Evolutionary conservation across 2,797 vertebrate species (phyloP).

Genomic region (Serranus cabrilla): DNA sequence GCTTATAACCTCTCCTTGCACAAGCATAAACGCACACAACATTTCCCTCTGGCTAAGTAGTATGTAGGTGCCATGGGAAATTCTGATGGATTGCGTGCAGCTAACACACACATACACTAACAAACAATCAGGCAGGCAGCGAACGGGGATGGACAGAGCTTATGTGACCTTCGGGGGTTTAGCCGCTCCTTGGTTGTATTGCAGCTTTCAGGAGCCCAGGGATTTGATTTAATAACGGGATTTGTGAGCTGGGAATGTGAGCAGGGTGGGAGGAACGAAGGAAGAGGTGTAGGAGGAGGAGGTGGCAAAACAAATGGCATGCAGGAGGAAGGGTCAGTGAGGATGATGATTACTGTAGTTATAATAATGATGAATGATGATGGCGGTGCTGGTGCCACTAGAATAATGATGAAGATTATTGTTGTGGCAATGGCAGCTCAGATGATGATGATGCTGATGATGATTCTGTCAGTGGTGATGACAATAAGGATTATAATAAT

Average conservation of each 20-base stretch:
- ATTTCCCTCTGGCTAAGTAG: conserved; percentile 70
- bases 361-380: conserved; percentile 18
- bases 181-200: conserved; percentile 65
- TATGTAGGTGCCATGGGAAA: conserved; percentile 74
- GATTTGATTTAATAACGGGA: conserved; percentile 80
- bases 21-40: conserved; percentile 59
- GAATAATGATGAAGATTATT: conserved; percentile 26
- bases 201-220: conserved; percentile 57
- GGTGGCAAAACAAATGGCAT: conserved; percentile 23
- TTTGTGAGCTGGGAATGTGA: conserved; percentile 59
- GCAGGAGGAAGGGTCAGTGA: background rate
- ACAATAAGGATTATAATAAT: conserved; percentile 3
- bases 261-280: conserved; percentile 21
- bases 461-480: conserved; percentile 4
- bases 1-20: conserved; percentile 65
- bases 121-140: conserved; percentile 59
- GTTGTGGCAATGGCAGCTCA: background rate
- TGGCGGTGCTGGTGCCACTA: background rate
- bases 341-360: conserved; percentile 13
- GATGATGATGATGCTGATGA: conserved; percentile 10
- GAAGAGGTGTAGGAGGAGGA: conserved; percentile 11
- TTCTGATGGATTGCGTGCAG: conserved; percentile 62
- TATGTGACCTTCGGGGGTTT: conserved; percentile 66
- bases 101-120: conserved; percentile 32
- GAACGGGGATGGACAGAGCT: conserved; percentile 60